A percentile compares a stretch with the other conserved stretches of the same genome.
These are phyloP conservation scores for Autographa gamma DNA, from an alignment of 2,888 invertebrate species.

Conservation along the genomic window DNA sequence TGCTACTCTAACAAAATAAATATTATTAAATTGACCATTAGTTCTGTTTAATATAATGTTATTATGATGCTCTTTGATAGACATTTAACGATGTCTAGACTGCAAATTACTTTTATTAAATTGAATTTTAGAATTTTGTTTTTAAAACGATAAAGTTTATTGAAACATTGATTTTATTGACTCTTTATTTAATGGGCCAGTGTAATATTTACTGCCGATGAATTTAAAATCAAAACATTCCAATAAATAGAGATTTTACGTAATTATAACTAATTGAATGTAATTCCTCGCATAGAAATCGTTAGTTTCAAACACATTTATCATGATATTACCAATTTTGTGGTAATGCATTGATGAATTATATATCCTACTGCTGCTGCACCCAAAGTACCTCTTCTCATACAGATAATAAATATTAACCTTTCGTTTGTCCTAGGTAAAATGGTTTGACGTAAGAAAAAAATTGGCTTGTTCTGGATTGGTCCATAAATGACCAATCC, in stretches of 20 bases:
- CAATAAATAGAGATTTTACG: too few relatives aligned
- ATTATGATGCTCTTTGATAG: slow-evolving; percentile 13
- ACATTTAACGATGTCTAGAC: slow-evolving; percentile 35
- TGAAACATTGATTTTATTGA: background rate
- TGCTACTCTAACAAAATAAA: background rate
- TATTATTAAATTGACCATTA: background rate
- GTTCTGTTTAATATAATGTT: slow-evolving; percentile 6
- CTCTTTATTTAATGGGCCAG: background rate
- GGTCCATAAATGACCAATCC: too few relatives aligned
- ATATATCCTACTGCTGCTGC: background rate
- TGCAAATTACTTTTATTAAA: slow-evolving; percentile 25
- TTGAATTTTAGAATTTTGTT: background rate
- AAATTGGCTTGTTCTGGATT: too few relatives aligned
- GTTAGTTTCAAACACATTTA: too few relatives aligned
- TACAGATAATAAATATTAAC: background rate
- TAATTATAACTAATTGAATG: too few relatives aligned
- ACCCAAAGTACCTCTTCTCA: background rate
- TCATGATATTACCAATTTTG: too few relatives aligned
- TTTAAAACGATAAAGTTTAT: background rate
- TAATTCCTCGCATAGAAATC: too few relatives aligned
- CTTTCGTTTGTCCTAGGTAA: too few relatives aligned
- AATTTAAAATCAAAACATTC: background rate
- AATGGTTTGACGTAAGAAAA: too few relatives aligned
- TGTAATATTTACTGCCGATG: background rate
- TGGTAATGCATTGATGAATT: too few relatives aligned